Percentiles rank a stretch among this genome's conserved stretches.
phyloP scores from a whole-genome alignment of 2,113 vertebrate species.

The Microcebus ravelobensis region DNA sequence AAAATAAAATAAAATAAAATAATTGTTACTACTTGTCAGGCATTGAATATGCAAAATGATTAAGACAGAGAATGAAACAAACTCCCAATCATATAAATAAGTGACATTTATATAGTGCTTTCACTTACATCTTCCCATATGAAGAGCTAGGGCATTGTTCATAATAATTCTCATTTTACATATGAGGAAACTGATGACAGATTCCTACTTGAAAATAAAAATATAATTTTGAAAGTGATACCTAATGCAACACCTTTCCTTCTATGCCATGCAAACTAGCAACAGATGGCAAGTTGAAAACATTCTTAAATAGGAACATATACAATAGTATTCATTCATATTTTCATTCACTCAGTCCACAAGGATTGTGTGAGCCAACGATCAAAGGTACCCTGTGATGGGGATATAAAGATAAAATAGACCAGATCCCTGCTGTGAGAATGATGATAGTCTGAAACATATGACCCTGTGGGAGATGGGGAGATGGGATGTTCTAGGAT shows the following conservation, averaged over 20 bases:
- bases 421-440: neutral
- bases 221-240: neutral
- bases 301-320: neutral
- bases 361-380: neutral
- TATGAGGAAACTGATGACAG: neutral
- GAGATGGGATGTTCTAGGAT: neutral
- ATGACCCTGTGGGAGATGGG: neutral
- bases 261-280: neutral
- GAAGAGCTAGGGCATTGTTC: neutral
- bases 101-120: neutral
- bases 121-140: neutral
- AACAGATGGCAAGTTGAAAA: neutral
- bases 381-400: neutral
- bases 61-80: constrained; percentile 31
- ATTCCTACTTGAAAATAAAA: neutral
- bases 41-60: neutral
- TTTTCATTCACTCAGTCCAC: neutral
- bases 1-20: neutral
- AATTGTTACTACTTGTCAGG: neutral
- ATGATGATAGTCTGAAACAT: neutral
- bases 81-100: neutral
- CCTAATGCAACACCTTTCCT: neutral
- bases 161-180: neutral
- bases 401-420: neutral
- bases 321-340: neutral